These are phyloP conservation scores for Muscina levida DNA, from an alignment of 2,888 invertebrate species.

Conservation along the genomic window DNA sequence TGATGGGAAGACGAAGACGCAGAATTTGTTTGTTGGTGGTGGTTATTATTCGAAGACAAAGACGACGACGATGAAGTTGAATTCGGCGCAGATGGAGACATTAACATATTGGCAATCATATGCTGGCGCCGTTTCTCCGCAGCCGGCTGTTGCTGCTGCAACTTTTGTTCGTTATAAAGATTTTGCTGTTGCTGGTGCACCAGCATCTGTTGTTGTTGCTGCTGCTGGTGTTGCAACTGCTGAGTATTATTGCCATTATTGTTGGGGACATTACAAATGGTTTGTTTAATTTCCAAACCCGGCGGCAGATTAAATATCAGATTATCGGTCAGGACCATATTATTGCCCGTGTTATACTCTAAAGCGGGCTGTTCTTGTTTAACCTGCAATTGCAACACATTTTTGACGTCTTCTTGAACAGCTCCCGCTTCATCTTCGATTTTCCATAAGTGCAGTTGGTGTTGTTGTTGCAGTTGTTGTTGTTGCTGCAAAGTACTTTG, in stretches of 20 bases:
- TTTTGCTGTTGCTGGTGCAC: constrained; percentile 59
- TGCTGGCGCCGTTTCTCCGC: constrained; percentile 74
- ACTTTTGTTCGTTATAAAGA: constrained; percentile 66
- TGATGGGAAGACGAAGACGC: constrained; percentile 68
- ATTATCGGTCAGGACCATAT: constrained; percentile 73
- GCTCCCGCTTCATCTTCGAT: constrained; percentile 69
- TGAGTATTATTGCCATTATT: constrained; percentile 63
- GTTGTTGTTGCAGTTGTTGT: constrained; percentile 69
- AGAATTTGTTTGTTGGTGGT: constrained; percentile 61
- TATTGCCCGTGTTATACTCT: constrained; percentile 70
- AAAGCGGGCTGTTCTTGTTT: constrained; percentile 76
- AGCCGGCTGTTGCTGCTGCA: constrained; percentile 66
- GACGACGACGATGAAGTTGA: constrained; percentile 67
- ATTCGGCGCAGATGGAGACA: constrained; percentile 80
- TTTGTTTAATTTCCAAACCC: constrained; percentile 76
- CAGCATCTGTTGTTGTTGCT: constrained; percentile 59
- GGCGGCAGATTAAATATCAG: constrained; percentile 76
- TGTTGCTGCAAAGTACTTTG: constrained; percentile 79
- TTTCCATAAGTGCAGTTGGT: constrained; percentile 70
- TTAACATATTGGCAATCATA: constrained; percentile 77
- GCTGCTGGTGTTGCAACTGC: constrained; percentile 72
- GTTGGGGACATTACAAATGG: constrained; percentile 55
- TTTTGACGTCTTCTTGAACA: constrained; percentile 73
- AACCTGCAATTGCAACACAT: constrained; percentile 76
- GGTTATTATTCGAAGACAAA: constrained; percentile 58